These are phyloP conservation scores for Halcyon chelicuti DNA, from an alignment of 2,797 vertebrate genomes.

Conservation along the genomic window DNA sequence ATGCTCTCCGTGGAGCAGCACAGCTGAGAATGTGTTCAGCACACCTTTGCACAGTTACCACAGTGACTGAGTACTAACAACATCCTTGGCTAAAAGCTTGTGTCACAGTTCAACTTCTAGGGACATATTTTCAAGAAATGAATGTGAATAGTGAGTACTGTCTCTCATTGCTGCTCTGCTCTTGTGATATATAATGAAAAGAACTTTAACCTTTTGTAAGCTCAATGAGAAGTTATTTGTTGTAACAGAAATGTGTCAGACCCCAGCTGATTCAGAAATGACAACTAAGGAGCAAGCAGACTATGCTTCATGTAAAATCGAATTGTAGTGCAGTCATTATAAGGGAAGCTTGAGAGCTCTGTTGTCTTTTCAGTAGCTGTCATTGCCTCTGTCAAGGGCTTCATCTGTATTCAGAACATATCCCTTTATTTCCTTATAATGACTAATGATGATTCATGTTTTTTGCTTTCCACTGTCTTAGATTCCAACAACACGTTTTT, in stretches of 20 bases:
- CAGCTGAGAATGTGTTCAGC: background rate
- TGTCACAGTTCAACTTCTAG: background rate
- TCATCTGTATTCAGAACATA: constrained; percentile 26
- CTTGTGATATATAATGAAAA: constrained; percentile 42
- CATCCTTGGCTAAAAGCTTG: background rate
- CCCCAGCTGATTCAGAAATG: constrained; percentile 38
- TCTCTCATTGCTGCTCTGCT: background rate
- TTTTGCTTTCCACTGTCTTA: background rate
- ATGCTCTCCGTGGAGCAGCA: accelerated
- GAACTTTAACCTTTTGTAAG: constrained; percentile 54
- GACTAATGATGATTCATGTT: constrained; percentile 56
- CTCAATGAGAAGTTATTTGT: constrained; percentile 50
- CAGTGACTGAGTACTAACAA: background rate
- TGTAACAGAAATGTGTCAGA: constrained; percentile 10
- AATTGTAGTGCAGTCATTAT: background rate
- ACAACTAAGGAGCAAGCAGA: constrained; percentile 22
- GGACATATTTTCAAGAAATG: background rate
- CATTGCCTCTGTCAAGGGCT: constrained; percentile 37
- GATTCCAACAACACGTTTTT: constrained; percentile 5
- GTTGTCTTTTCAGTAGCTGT: constrained; percentile 52
- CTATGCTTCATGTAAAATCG: constrained; percentile 41
- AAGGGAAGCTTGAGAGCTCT: constrained; percentile 17
- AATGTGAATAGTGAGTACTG: background rate
- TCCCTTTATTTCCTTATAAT: constrained; percentile 64
- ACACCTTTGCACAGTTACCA: background rate